Base-by-base conservation (phyloP, 2,888 invertebrate species). In the Enoplolaimus lenunculus region DNA sequence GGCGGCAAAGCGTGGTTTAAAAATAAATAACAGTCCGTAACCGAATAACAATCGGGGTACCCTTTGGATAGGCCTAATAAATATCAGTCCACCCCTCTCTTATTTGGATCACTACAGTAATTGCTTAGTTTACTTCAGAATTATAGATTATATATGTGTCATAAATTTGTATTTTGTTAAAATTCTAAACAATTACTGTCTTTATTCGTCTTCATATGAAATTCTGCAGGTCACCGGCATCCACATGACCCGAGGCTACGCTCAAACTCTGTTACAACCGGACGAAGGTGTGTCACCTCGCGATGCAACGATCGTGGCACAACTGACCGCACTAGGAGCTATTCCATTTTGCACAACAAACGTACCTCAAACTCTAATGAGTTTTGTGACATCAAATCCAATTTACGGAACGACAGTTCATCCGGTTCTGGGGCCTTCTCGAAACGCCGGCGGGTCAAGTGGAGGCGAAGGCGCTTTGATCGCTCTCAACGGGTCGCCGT, bases 261-360 rank as follows among this genome's bases (percentile, higher is more conserved):
- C 78, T 1, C 78, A 79, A 71, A 75, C 74, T 29, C 73, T 80
- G n/a, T 75, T 74, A 71, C 74, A 76, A 30, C 79, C 80, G 2
- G 74, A 74, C 7, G 34, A 71, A 29, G 74, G 75, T n/a, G 74
- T 71, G 57, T 71, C 76, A 0, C 73, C 73, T 16, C 7, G 29
- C 7, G 64, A 62, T 31, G 64, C 64, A 16, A 62, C 16, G 16
- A 31, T 77, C 0, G 75, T 77, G 2, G 70, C 73, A 33, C 73
- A 74, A 16, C 72, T 82, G 7, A 74, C 72, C 29, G 71, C 76
- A 1, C 74, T 79, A 3, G 85, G 85, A 67, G 84, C 83, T n/a
- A 76, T 84, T 45, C 84, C 84, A 0, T 84, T 82, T 78, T 82
- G 80, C 30, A 79, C 80, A 73, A 84, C 83, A 7, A 83, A 83